Conservation (phyloP, 2,797 vertebrate species). For the Sphenopsis melanotis region DNA sequence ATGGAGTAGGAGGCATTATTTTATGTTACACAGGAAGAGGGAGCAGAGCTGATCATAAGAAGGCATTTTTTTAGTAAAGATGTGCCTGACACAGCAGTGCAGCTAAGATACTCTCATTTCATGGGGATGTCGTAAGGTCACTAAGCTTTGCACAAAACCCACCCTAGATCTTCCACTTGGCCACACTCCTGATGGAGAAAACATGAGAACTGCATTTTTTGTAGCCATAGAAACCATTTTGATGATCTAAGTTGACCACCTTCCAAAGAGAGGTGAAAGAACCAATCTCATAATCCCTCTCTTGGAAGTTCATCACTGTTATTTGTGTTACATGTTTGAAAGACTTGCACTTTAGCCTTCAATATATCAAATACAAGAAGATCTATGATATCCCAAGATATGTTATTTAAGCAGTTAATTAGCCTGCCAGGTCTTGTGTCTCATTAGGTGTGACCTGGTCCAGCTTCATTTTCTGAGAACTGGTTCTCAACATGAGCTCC, state of each 20-base stretch:
- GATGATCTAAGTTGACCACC: not conserved
- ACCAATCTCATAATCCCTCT: not conserved
- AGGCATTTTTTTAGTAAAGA: not conserved
- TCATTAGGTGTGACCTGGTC: not conserved
- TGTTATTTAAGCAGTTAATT: not conserved
- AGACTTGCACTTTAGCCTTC: not conserved
- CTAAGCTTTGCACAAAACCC: not conserved
- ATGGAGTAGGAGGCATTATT: not conserved
- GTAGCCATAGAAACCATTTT: not conserved
- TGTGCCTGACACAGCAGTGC: not conserved
- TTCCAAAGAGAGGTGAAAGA: not conserved
- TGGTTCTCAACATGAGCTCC: not conserved
- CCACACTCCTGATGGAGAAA: not conserved
- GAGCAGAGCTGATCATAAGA: not conserved
- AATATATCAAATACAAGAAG: not conserved
- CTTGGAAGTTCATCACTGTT: not conserved
- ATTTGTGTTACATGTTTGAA: not conserved
- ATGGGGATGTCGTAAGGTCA: not conserved
- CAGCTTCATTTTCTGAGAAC: not conserved
- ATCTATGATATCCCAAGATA: not conserved
- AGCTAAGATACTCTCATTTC: not conserved
- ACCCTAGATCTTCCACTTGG: not conserved
- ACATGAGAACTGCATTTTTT: not conserved
- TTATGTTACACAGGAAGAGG: not conserved
- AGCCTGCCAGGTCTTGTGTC: not conserved